phyloP scores from a whole-genome alignment of 1,140 invertebrate species.

The Lucilia sericata region DNA sequence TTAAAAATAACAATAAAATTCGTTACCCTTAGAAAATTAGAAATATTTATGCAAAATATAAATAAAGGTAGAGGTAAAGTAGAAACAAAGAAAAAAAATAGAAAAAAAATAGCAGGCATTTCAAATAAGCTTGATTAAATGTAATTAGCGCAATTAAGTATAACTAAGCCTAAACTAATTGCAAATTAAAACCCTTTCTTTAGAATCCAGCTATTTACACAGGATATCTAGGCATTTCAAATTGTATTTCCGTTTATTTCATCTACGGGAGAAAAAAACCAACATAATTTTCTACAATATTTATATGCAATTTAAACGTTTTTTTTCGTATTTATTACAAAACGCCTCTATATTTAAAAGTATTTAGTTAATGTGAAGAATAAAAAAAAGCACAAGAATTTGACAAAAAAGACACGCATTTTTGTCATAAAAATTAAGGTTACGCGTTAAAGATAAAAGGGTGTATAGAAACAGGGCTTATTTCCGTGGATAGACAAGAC shows the following conservation, averaged over 20 bases:
- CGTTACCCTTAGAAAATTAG: constrained; percentile 26
- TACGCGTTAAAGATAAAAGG: background rate
- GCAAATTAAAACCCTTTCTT: constrained; percentile 38
- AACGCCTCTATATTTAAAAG: constrained; percentile 37
- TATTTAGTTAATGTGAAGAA: background rate
- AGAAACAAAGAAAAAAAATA: background rate
- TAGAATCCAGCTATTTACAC: background rate
- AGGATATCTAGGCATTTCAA: background rate
- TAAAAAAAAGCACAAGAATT: constrained; percentile 20
- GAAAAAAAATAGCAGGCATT: background rate
- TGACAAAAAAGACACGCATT: constrained; percentile 36
- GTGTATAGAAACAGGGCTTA: background rate
- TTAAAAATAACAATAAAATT: background rate
- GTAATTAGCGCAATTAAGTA: constrained; percentile 40
- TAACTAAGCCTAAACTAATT: constrained; percentile 42
- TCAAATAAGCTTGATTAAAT: constrained; percentile 37
- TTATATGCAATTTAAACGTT: constrained; percentile 30
- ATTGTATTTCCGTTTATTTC: constrained; percentile 4
- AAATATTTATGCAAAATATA: background rate
- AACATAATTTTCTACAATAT: constrained; percentile 28
- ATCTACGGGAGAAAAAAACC: no score
- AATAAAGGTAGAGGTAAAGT: background rate
- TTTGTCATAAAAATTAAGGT: constrained; percentile 32
- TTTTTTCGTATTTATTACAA: background rate
- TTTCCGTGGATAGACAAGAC: constrained; percentile 36